Evolutionary conservation across 2,113 vertebrate genomes (phyloP).

Genomic region (Periophthalmus modestus): DNA sequence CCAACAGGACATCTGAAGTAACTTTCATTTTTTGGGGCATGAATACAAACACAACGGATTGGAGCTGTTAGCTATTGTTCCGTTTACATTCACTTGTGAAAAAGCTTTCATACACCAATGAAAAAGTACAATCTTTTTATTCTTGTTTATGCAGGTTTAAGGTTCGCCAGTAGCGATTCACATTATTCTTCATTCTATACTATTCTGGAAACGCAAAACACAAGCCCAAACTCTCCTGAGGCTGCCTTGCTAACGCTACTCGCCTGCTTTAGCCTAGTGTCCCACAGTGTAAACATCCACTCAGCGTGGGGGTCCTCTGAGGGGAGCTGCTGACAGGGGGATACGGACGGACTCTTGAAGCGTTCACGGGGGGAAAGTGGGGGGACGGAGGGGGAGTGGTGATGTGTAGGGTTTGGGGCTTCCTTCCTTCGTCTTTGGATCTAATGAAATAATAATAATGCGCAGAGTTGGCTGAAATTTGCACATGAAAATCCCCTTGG

Average conservation of each 20-base stretch:
- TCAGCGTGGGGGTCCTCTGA: slow-evolving; percentile 59
- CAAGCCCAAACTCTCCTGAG: background rate
- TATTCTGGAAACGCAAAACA: background rate
- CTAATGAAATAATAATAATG: slow-evolving; percentile 85
- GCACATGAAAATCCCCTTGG: slow-evolving; percentile 80
- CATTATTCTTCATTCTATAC: background rate
- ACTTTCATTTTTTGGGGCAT: no score
- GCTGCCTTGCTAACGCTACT: slow-evolving; percentile 40
- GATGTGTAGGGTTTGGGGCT: slow-evolving; percentile 52
- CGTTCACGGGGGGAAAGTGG: slow-evolving; percentile 64
- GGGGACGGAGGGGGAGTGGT: slow-evolving; percentile 34
- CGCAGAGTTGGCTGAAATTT: slow-evolving; percentile 76
- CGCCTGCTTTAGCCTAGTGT: slow-evolving; percentile 50
- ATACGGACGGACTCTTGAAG: slow-evolving; percentile 70
- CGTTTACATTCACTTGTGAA: no score
- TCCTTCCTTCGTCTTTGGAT: slow-evolving; percentile 31
- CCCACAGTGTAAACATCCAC: slow-evolving; percentile 69
- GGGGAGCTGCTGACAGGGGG: slow-evolving; percentile 47
- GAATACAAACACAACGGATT: background rate
- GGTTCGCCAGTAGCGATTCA: background rate
- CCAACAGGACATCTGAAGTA: background rate
- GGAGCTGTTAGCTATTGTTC: no score
- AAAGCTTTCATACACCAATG: no score
- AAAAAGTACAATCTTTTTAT: background rate
- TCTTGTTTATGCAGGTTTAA: background rate